These are phyloP conservation scores for Teleopsis dalmanni DNA, from an alignment of 1,140 invertebrate genomes.

Conservation along the genomic window DNA sequence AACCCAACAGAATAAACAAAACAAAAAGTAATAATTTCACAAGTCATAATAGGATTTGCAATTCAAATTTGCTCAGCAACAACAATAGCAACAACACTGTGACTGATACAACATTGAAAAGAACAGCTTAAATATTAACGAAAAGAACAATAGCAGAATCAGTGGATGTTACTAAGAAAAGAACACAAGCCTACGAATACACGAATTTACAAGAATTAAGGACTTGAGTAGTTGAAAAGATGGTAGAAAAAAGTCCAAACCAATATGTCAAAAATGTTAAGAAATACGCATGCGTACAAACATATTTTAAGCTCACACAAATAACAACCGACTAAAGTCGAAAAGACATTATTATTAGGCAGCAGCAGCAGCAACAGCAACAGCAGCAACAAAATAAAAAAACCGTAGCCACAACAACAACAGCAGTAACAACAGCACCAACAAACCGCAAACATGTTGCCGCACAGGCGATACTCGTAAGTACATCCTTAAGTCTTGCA, in stretches of 20 bases:
- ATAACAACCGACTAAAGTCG: background rate
- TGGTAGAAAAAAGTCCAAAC: conserved; percentile 15
- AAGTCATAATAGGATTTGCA: conserved; percentile 44
- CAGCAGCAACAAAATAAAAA: background rate
- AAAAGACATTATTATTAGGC: conserved; percentile 9
- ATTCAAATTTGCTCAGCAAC: conserved; percentile 38
- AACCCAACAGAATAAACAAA: background rate
- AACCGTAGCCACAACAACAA: background rate
- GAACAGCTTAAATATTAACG: conserved; percentile 12
- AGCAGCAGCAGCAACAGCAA: background rate
- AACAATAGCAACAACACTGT: conserved; percentile 13
- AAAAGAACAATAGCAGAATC: conserved; percentile 15
- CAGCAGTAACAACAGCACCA: conserved; percentile 5
- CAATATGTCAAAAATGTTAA: conserved; percentile 45
- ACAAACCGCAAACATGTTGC: background rate
- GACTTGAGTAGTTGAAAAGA: background rate
- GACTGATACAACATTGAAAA: background rate
- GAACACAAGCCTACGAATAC: background rate
- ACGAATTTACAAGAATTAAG: background rate
- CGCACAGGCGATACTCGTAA: too few species aligned
- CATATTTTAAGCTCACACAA: conserved; percentile 8
- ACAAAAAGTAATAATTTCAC: conserved; percentile 41
- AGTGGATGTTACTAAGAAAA: background rate
- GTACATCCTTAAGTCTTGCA: background rate
- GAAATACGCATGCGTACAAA: conserved; percentile 21